A percentile compares a stretch with the other conserved stretches of the same genome.
phyloP scores from a whole-genome alignment of 1,140 invertebrate genomes.

The Diorhabda sublineata region DNA sequence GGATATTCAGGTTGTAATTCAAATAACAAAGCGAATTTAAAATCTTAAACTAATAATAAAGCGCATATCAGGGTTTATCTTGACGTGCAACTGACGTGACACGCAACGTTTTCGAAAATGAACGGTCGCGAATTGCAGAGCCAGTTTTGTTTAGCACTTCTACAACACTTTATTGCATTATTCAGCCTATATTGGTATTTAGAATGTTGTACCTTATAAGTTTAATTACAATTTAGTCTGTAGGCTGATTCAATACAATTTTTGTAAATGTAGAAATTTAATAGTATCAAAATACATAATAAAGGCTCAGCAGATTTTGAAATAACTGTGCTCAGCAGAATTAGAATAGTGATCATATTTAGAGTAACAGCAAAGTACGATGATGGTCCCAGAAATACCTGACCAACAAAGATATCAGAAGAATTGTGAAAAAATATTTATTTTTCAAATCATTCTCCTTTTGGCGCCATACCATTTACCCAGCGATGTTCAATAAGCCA shows the following conservation, averaged over 20 bases:
- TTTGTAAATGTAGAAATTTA: not conserved
- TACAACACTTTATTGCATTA: slow-evolving; percentile 15
- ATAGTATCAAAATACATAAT: too few species aligned
- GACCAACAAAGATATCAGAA: too few species aligned
- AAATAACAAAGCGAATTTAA: slow-evolving; percentile 18
- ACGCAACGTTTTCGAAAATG: slow-evolving; percentile 12
- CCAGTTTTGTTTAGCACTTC: slow-evolving; percentile 17
- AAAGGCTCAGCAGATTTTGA: too few species aligned
- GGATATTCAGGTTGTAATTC: slow-evolving; percentile 17
- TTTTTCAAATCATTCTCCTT: too few species aligned
- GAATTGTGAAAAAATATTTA: too few species aligned
- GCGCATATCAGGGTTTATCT: slow-evolving; percentile 15
- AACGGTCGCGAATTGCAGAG: slow-evolving; percentile 7
- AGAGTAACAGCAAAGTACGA: too few species aligned
- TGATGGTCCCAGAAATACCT: too few species aligned
- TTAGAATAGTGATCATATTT: too few species aligned
- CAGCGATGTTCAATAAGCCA: too few species aligned
- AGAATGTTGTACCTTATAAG: slow-evolving; percentile 1
- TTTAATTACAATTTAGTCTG: slow-evolving; percentile 6
- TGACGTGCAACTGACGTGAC: slow-evolving; percentile 14
- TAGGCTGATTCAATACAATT: not conserved
- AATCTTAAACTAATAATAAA: slow-evolving; percentile 20
- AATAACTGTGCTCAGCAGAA: too few species aligned
- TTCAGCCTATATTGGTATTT: slow-evolving; percentile 13
- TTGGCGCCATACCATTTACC: too few species aligned